Evolutionary conservation across 1,140 invertebrate genomes (phyloP).

Genomic region (Drosophila nasuta): DNA sequence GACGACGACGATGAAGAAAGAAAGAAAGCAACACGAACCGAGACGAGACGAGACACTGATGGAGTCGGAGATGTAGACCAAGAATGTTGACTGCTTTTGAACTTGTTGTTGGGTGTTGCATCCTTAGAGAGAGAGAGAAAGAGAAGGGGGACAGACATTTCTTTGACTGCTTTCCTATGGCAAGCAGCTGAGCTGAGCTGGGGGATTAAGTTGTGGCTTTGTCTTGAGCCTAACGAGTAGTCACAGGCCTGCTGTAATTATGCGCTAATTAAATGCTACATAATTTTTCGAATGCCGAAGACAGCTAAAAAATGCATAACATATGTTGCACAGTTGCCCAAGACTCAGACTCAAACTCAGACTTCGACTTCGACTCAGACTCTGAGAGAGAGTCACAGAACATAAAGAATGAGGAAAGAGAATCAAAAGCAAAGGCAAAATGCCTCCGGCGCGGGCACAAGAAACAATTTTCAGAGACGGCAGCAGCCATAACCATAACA

Average conservation of each 20-base stretch:
- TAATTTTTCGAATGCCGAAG: conserved; percentile 81
- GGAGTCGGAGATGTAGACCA: conserved; percentile 37
- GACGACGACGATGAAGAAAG: conserved; percentile 8
- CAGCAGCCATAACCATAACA: conserved; percentile 75
- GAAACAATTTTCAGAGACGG: conserved; percentile 76
- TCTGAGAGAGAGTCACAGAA: no score
- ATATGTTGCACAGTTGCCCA: conserved; percentile 69
- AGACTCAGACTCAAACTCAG: background rate
- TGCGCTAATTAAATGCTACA: conserved; percentile 83
- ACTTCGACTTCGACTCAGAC: background rate
- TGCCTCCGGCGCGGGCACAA: conserved; percentile 73
- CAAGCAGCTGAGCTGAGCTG: conserved; percentile 18
- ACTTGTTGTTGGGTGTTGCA: conserved; percentile 59
- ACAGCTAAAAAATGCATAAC: conserved; percentile 82
- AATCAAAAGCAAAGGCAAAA: conserved; percentile 26
- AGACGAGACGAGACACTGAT: conserved; percentile 17
- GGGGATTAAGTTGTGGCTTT: conserved; percentile 32
- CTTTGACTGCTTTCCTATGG: conserved; percentile 10
- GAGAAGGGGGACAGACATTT: conserved; percentile 16
- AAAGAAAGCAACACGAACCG: conserved; percentile 11
- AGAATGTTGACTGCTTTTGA: conserved; percentile 77
- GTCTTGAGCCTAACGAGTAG: conserved; percentile 4
- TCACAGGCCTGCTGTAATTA: conserved; percentile 62
- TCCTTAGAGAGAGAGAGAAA: conserved; percentile 54
- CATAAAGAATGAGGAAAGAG: conserved; percentile 18